phyloP scores from a whole-genome alignment of 2,888 invertebrate species.

The Onthophagus sagittarius region DNA sequence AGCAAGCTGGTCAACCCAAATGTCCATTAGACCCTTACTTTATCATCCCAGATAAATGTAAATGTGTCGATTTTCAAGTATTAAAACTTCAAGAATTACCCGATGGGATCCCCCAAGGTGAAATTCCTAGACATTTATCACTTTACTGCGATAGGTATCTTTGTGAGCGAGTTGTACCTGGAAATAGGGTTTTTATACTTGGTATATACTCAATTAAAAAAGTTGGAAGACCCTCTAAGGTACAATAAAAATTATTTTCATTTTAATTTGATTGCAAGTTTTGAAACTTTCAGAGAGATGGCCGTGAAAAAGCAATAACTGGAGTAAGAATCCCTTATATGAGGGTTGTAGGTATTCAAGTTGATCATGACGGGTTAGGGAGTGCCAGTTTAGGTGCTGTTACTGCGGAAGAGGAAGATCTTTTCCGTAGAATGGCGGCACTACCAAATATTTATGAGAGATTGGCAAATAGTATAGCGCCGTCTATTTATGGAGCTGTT shows the following conservation, averaged over 20 bases:
- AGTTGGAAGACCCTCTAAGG: slow-evolving; percentile 59
- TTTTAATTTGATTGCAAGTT: not conserved
- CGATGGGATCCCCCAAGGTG: slow-evolving; percentile 92
- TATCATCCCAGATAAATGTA: slow-evolving; percentile 96
- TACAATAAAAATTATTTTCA: slow-evolving; percentile 31
- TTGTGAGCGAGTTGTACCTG: slow-evolving; percentile 94
- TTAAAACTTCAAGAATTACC: slow-evolving; percentile 96
- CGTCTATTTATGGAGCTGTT: slow-evolving; percentile 89
- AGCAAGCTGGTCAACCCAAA: slow-evolving; percentile 86
- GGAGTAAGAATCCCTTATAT: slow-evolving; percentile 94
- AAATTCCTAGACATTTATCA: slow-evolving; percentile 94
- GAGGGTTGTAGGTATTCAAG: slow-evolving; percentile 86
- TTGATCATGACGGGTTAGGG: slow-evolving; percentile 77
- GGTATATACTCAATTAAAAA: slow-evolving; percentile 98
- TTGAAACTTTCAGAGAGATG: slow-evolving; percentile 53
- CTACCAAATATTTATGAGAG: slow-evolving; percentile 85
- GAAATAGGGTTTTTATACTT: slow-evolving; percentile 87
- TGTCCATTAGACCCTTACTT: slow-evolving; percentile 98
- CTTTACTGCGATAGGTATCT: slow-evolving; percentile 91
- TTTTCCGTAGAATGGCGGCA: slow-evolving; percentile 79
- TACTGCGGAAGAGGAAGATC: slow-evolving; percentile 72
- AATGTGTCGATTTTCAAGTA: slow-evolving; percentile 96
- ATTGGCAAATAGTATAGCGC: slow-evolving; percentile 87
- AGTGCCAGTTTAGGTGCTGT: slow-evolving; percentile 55
- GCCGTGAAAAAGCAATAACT: slow-evolving; percentile 73